A percentile compares a stretch with the other conserved stretches of the same genome.
phyloP scores from a whole-genome alignment of 2,888 invertebrate genomes.

The Lomographa bimaculata region DNA sequence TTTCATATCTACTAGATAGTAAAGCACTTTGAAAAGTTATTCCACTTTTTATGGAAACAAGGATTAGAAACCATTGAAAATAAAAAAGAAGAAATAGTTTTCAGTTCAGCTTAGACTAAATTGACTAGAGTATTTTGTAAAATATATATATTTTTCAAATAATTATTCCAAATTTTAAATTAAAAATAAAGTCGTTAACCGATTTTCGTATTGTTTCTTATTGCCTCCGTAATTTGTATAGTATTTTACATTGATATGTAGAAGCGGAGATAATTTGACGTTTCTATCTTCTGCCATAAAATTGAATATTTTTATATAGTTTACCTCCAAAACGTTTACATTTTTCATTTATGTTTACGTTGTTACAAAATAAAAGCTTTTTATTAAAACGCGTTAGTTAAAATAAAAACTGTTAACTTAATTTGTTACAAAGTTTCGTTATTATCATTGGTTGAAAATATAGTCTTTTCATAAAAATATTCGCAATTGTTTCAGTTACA shows the following conservation, averaged over 20 bases:
- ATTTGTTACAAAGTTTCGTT: too few species aligned
- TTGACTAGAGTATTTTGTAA: slow-evolving; percentile 66
- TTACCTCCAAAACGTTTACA: too few species aligned
- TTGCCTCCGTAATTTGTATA: slow-evolving; percentile 61
- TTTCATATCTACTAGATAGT: slow-evolving; percentile 80
- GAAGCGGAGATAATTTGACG: slow-evolving; percentile 52
- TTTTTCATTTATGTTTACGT: too few species aligned
- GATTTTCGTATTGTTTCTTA: slow-evolving; percentile 53
- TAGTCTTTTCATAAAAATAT: too few species aligned
- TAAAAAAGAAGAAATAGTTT: slow-evolving; percentile 23
- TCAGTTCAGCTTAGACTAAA: slow-evolving; percentile 67
- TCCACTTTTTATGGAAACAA: slow-evolving; percentile 59
- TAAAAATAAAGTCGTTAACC: not conserved
- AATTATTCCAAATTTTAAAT: not conserved
- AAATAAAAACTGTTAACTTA: too few species aligned
- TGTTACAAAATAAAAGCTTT: too few species aligned
- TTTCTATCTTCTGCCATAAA: too few species aligned
- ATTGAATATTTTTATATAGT: too few species aligned
- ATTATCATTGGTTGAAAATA: too few species aligned
- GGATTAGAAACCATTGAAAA: slow-evolving; percentile 8
- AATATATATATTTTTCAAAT: slow-evolving; percentile 24
- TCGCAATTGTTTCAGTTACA: too few species aligned
- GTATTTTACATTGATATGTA: slow-evolving; percentile 73
- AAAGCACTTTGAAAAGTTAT: slow-evolving; percentile 82
- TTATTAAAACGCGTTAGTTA: too few species aligned